phyloP scores from a whole-genome alignment of 2,797 vertebrate genomes.

The Parauchenoglanis ngamensis region DNA sequence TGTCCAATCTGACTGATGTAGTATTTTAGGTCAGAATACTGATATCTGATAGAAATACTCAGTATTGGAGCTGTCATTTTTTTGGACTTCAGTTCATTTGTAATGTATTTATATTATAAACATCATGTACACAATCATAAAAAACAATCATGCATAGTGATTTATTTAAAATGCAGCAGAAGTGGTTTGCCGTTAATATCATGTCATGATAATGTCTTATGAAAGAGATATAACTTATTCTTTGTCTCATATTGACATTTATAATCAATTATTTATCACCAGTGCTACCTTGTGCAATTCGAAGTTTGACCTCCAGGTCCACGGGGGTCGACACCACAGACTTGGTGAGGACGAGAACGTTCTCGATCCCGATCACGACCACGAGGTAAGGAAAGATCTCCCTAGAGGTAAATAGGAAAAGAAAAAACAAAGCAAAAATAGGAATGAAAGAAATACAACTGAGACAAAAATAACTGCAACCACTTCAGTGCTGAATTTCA shows the following conservation, averaged over 20 bases:
- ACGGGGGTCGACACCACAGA: constrained; percentile 96
- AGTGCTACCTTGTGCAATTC: constrained; percentile 90
- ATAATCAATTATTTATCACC: not conserved
- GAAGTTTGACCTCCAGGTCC: constrained; percentile 95
- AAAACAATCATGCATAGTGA: too few relatives aligned
- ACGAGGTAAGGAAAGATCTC: constrained; percentile 98
- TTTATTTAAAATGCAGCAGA: not conserved
- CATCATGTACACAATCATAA: too few relatives aligned
- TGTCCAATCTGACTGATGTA: not conserved
- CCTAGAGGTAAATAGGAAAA: constrained; percentile 64
- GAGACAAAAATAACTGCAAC: not conserved
- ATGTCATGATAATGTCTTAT: not conserved
- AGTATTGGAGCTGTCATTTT: not conserved
- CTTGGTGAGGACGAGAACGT: constrained; percentile 95
- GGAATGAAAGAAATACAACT: not conserved
- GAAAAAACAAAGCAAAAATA: not conserved
- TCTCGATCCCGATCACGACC: constrained; percentile 97
- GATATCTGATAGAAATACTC: not conserved
- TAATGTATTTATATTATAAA: not conserved
- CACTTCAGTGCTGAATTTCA: not conserved
- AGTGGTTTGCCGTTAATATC: not conserved
- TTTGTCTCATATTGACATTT: not conserved
- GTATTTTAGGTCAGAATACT: not conserved
- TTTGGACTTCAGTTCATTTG: not conserved
- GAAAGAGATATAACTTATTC: not conserved